Evolutionary conservation across 1,140 invertebrate species (phyloP).

Genomic region (Onthophagus taurus): DNA sequence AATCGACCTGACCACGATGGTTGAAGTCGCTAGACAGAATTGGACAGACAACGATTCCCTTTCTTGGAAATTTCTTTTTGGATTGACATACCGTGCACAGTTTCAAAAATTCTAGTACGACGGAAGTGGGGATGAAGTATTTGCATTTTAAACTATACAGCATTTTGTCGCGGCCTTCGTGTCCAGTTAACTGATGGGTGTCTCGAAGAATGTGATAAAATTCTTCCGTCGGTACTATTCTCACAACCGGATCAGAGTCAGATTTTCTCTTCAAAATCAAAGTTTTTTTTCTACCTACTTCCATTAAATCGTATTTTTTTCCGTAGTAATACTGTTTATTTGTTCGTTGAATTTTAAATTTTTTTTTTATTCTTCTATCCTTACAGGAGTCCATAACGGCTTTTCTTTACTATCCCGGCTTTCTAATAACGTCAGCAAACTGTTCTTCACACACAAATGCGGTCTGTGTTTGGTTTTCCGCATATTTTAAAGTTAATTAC

Average conservation of each 20-base stretch:
- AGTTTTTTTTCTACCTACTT: background rate
- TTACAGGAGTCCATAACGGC: background rate
- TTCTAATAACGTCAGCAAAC: too few relatives aligned
- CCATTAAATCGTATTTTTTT: background rate
- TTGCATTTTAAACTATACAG: too few relatives aligned
- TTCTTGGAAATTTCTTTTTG: conserved; percentile 3
- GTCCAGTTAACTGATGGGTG: too few relatives aligned
- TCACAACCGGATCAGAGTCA: background rate
- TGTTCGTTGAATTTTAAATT: background rate
- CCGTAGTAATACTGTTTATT: background rate
- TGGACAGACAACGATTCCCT: conserved; percentile 8
- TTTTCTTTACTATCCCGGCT: too few relatives aligned
- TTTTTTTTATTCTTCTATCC: too few relatives aligned
- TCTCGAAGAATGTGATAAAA: too few relatives aligned
- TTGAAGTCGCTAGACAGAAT: conserved; percentile 10
- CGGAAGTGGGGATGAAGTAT: background rate
- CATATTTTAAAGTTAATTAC: too few relatives aligned
- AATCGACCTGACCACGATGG: conserved; percentile 10
- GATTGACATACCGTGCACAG: too few relatives aligned
- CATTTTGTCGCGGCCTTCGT: too few relatives aligned
- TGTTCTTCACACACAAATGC: too few relatives aligned
- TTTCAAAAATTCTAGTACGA: conserved; percentile 1
- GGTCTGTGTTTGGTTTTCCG: too few relatives aligned
- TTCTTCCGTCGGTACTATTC: too few relatives aligned
- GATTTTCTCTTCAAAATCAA: background rate